phyloP scores from a whole-genome alignment of 2,113 vertebrate species.

The Natator depressus region DNA sequence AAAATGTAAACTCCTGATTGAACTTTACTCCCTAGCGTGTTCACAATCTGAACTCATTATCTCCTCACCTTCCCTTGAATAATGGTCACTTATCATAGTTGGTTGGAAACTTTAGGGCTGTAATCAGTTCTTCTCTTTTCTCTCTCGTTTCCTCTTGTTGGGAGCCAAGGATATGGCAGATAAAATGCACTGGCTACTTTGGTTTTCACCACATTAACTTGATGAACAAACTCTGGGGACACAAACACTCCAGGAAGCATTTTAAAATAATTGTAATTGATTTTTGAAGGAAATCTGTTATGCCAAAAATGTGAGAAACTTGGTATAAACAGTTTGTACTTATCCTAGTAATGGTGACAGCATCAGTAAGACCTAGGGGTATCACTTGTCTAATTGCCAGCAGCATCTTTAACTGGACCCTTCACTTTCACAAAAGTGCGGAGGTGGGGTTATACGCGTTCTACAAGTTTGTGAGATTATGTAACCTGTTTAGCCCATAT shows the following conservation, averaged over 20 bases:
- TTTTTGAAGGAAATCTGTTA: not conserved
- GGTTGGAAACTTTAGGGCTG: not conserved
- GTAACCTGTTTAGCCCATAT: not conserved
- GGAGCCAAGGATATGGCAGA: not conserved
- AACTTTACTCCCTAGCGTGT: not conserved
- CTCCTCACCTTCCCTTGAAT: not conserved
- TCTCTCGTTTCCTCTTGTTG: not conserved
- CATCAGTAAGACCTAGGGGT: not conserved
- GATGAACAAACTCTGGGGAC: not conserved
- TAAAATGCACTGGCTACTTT: not conserved
- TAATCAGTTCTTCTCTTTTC: not conserved
- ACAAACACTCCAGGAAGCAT: not conserved
- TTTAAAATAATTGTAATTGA: not conserved
- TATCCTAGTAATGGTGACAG: not conserved
- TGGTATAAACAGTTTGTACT: not conserved
- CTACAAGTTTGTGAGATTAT: no score
- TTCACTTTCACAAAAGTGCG: not conserved
- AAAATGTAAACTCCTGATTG: not conserved
- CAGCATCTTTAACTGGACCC: not conserved
- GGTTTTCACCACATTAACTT: not conserved
- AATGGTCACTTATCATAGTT: not conserved
- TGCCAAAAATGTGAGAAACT: not conserved
- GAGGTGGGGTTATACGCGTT: not conserved
- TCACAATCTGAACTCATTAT: not conserved
- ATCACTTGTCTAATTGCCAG: not conserved